A percentile compares a stretch with the other conserved stretches of the same genome.
Conservation (phyloP, 2,888 invertebrate species). For the Ophioninae sp. region DNA sequence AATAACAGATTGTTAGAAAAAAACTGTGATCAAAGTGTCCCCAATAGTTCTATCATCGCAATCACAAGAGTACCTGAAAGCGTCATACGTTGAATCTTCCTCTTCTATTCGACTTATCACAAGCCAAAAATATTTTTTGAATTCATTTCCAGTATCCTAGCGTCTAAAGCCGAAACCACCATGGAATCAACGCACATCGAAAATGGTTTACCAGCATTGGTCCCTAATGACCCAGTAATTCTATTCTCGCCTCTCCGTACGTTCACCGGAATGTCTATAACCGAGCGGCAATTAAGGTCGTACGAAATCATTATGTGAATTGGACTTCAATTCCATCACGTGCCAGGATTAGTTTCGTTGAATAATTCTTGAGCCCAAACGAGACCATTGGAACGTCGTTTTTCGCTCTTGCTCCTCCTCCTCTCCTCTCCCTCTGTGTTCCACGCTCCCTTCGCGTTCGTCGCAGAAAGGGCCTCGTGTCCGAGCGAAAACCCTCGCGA, state of each 20-base stretch:
- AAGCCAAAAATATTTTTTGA: too few species aligned
- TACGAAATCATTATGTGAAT: not conserved
- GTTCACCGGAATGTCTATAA: not conserved
- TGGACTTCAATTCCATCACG: not conserved
- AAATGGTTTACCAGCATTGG: not conserved
- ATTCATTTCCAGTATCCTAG: not conserved
- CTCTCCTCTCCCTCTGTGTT: not conserved
- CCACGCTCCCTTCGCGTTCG: not conserved
- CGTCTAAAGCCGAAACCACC: not conserved
- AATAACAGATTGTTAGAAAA: too few species aligned
- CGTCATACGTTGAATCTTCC: too few species aligned
- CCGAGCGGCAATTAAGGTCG: not conserved
- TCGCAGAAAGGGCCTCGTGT: not conserved
- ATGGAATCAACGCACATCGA: not conserved
- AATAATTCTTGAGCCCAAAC: not conserved
- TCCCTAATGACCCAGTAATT: not conserved
- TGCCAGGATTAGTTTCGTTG: not conserved
- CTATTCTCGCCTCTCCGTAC: not conserved
- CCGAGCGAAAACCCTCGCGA: conserved; percentile 26
- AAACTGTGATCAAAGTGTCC: too few species aligned
- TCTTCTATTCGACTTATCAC: too few species aligned
- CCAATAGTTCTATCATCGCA: too few species aligned
- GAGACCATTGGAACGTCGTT: not conserved
- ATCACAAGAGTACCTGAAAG: too few species aligned
- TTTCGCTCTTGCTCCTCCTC: not conserved